These are phyloP conservation scores for Anthrax anthrax DNA, from an alignment of 2,888 invertebrate species.

Conservation along the genomic window DNA sequence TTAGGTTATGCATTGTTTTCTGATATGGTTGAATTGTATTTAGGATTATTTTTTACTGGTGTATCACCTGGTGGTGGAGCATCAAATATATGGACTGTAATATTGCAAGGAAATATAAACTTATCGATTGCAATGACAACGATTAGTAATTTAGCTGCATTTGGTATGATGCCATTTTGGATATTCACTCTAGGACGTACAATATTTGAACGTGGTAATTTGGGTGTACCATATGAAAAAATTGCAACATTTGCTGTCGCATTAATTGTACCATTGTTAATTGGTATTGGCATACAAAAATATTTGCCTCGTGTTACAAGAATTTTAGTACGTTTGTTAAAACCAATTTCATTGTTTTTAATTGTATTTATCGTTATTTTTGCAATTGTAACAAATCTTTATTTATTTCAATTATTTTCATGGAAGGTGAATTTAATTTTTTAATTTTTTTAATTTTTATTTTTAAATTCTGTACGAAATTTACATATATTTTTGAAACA, in stretches of 20 bases:
- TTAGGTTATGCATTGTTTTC: conserved; percentile 60
- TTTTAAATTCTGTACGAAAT: too few species aligned
- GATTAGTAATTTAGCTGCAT: conserved; percentile 71
- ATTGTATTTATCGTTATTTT: conserved; percentile 74
- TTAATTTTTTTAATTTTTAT: not conserved
- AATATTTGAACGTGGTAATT: conserved; percentile 55
- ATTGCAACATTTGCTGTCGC: conserved; percentile 61
- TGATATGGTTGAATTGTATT: conserved; percentile 49
- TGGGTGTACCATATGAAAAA: conserved; percentile 63
- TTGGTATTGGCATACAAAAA: conserved; percentile 52
- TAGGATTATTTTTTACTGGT: conserved; percentile 82
- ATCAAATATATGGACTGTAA: conserved; percentile 89
- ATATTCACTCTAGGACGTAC: conserved; percentile 68
- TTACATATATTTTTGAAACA: not conserved
- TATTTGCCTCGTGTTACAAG: conserved; percentile 52
- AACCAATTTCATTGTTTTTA: conserved; percentile 66
- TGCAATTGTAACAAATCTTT: conserved; percentile 77
- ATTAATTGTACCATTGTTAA: conserved; percentile 55
- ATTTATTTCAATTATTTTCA: conserved; percentile 75
- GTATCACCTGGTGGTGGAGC: conserved; percentile 90
- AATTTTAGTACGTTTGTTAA: conserved; percentile 63
- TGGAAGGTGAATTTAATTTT: conserved; percentile 52
- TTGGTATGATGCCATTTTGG: conserved; percentile 89
- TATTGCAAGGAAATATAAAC: conserved; percentile 83
- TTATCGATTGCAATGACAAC: conserved; percentile 93